Conservation (phyloP, 2,888 invertebrate genomes). For the Euplexia lucipara region DNA sequence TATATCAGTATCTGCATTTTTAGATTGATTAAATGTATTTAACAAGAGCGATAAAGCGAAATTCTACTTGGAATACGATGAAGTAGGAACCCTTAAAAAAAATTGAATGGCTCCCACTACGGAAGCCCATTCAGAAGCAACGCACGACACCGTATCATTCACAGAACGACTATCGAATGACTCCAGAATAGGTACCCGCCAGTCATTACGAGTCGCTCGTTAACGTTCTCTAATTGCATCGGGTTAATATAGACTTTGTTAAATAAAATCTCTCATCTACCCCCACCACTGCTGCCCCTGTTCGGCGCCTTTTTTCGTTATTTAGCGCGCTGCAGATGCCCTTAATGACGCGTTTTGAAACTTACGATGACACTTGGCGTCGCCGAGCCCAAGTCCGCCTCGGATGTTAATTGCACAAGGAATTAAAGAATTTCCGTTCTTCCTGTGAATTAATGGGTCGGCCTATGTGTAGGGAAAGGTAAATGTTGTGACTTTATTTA, state of each 20-base stretch:
- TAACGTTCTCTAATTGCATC: slow-evolving; percentile 90
- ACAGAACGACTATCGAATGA: slow-evolving; percentile 55
- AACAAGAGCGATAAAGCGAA: neutral
- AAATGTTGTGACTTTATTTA: slow-evolving; percentile 71
- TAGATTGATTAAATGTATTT: slow-evolving; percentile 14
- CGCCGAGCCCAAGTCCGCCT: slow-evolving; percentile 77
- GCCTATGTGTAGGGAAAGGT: slow-evolving; percentile 72
- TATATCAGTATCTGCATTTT: neutral
- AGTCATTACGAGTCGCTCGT: slow-evolving; percentile 90
- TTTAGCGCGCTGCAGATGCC: slow-evolving; percentile 90
- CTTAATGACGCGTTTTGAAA: slow-evolving; percentile 90
- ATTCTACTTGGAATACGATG: neutral
- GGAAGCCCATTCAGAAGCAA: neutral
- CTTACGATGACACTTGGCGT: slow-evolving; percentile 91
- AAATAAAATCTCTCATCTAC: slow-evolving; percentile 90
- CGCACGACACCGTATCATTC: slow-evolving; percentile 5
- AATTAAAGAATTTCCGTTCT: slow-evolving; percentile 90
- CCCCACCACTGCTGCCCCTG: slow-evolving; percentile 64
- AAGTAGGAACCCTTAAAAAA: neutral
- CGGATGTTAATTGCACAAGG: slow-evolving; percentile 87
- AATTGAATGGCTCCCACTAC: neutral
- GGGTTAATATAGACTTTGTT: slow-evolving; percentile 91
- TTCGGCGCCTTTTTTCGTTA: slow-evolving; percentile 84
- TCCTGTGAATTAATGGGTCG: slow-evolving; percentile 81
- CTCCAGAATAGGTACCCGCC: slow-evolving; percentile 79